phyloP scores from a whole-genome alignment of 2,888 invertebrate species.

The Drosophila atripex region DNA sequence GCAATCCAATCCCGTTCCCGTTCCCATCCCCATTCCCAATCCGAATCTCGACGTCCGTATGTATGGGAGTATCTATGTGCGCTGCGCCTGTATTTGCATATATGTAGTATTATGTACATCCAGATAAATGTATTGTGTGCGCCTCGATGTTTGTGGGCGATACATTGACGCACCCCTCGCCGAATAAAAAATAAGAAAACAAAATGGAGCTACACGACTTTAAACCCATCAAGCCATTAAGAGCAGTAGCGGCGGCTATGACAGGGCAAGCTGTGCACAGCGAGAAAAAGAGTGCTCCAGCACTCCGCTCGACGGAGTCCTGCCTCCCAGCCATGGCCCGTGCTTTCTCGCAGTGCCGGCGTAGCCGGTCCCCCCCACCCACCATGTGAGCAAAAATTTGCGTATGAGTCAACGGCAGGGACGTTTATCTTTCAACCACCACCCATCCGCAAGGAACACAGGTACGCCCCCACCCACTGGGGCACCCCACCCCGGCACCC shows the following conservation, averaged over 20 bases:
- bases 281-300: background rate
- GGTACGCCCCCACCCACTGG: slow-evolving; percentile 46
- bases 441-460: slow-evolving; percentile 46
- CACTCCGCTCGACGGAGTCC: no score
- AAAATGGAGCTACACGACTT: slow-evolving; percentile 53
- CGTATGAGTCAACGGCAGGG: slow-evolving; percentile 71
- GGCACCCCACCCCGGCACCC: slow-evolving; percentile 11
- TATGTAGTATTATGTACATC: slow-evolving; percentile 5
- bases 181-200: slow-evolving; percentile 1
- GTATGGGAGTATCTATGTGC: background rate
- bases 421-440: slow-evolving; percentile 68
- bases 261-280: slow-evolving; percentile 20
- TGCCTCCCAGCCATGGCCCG: no score
- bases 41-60: slow-evolving; percentile 52
- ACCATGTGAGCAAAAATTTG: slow-evolving; percentile 73
- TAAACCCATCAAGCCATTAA: slow-evolving; percentile 77
- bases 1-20: slow-evolving; percentile 55
- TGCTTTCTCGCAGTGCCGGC: background rate
- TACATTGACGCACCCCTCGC: slow-evolving; percentile 65
- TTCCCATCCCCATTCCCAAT: slow-evolving; percentile 42
- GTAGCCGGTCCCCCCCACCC: background rate
- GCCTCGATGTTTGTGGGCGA: slow-evolving; percentile 30
- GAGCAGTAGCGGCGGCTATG: slow-evolving; percentile 49
- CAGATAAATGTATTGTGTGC: slow-evolving; percentile 19
- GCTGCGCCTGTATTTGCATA: slow-evolving; percentile 1